phyloP scores from a whole-genome alignment of 2,888 invertebrate species.

The Reticulitermes lucifugus region DNA sequence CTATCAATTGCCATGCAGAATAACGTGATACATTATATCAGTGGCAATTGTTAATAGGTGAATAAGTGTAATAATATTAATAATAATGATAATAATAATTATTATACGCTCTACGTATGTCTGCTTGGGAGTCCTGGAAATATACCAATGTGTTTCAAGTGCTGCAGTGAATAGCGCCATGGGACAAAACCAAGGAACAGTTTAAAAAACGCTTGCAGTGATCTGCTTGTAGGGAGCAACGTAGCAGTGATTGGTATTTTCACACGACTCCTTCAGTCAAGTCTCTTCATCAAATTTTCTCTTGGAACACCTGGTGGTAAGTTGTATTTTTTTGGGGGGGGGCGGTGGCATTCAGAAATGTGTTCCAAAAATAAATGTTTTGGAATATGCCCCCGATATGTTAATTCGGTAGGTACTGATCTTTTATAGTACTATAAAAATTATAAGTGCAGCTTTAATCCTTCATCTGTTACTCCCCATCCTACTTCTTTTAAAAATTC shows the following conservation, averaged over 20 bases:
- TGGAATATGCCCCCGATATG: background rate
- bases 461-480: background rate
- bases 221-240: slow-evolving; percentile 17
- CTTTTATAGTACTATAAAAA: slow-evolving; percentile 26
- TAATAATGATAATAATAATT: slow-evolving; percentile 50
- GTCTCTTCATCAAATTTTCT: slow-evolving; percentile 45
- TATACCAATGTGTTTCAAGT: slow-evolving; percentile 46
- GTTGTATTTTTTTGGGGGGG: slow-evolving; percentile 37
- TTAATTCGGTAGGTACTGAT: slow-evolving; percentile 2
- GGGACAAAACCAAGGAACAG: slow-evolving; percentile 21
- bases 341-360: slow-evolving; percentile 42
- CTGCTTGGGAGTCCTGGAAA: slow-evolving; percentile 50
- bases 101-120: slow-evolving; percentile 48
- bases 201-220: slow-evolving; percentile 17
- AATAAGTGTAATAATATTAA: slow-evolving; percentile 47
- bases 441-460: slow-evolving; percentile 48
- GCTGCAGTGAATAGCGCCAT: slow-evolving; percentile 30
- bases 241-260: slow-evolving; percentile 48
- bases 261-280: slow-evolving; percentile 50
- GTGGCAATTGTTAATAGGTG: slow-evolving; percentile 54
- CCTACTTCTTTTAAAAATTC: background rate
- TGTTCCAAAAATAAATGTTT: slow-evolving; percentile 47
- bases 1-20: slow-evolving; percentile 51
- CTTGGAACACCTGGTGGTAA: slow-evolving; percentile 47
- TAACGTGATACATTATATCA: slow-evolving; percentile 52